Conservation (phyloP, 2,797 vertebrate genomes). For the Sarcoramphus papa region DNA sequence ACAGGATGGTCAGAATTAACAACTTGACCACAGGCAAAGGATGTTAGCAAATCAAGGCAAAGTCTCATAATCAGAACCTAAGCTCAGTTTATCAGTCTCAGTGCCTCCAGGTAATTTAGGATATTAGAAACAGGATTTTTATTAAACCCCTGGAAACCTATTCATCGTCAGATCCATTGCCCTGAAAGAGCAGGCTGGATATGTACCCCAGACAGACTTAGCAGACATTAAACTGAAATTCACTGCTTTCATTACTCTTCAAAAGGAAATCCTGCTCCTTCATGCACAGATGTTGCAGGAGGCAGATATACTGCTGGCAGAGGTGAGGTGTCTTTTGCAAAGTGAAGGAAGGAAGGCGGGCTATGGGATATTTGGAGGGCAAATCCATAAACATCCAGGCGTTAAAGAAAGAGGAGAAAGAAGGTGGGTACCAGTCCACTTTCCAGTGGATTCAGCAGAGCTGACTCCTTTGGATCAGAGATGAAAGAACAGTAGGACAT, state of each 20-base stretch:
- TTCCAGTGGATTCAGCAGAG: background rate
- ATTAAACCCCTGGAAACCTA: constrained; percentile 25
- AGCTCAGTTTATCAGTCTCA: background rate
- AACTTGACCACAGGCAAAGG: background rate
- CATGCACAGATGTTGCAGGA: background rate
- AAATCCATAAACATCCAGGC: background rate
- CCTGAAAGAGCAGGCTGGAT: background rate
- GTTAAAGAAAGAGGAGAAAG: background rate
- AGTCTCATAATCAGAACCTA: background rate
- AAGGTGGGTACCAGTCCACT: background rate
- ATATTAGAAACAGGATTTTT: constrained; percentile 52
- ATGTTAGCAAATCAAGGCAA: background rate
- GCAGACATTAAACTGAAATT: background rate
- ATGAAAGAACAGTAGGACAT: background rate
- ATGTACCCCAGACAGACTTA: background rate
- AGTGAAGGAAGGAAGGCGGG: background rate
- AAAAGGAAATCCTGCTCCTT: background rate
- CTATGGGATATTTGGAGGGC: background rate
- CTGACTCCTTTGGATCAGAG: background rate
- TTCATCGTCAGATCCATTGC: background rate
- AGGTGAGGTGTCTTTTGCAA: background rate
- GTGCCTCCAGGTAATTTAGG: constrained; percentile 12
- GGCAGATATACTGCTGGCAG: background rate
- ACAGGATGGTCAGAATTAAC: background rate
- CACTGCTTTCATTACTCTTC: background rate